phyloP scores from a whole-genome alignment of 1,140 invertebrate genomes.

The Adoxophyes honmai region DNA sequence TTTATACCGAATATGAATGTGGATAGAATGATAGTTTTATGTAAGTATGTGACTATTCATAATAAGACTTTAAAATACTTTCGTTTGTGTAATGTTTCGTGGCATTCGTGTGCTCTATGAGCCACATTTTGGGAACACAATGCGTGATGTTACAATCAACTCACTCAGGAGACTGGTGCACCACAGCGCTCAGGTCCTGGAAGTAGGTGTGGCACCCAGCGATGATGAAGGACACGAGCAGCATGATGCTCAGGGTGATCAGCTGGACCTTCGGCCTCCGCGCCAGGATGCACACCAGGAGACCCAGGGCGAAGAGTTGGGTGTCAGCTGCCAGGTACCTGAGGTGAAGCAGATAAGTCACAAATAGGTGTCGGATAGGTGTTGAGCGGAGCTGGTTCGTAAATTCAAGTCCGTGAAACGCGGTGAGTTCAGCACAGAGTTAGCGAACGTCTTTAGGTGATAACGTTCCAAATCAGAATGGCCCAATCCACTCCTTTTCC shows the following conservation, averaged over 20 bases:
- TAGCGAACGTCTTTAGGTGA: too few relatives aligned
- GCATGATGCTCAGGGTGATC: conserved; percentile 13
- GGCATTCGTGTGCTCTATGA: conserved; percentile 28
- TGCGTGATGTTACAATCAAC: neutral
- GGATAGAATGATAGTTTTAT: too few relatives aligned
- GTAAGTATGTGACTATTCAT: conserved; percentile 17
- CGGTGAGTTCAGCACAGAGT: too few relatives aligned
- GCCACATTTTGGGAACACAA: conserved; percentile 71
- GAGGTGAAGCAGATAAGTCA: conserved; percentile 1
- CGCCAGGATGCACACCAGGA: conserved; percentile 21
- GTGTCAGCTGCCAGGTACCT: conserved; percentile 31
- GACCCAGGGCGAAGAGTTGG: conserved; percentile 22
- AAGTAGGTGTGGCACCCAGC: conserved; percentile 24
- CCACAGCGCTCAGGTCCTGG: conserved; percentile 18
- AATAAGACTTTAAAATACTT: too few relatives aligned
- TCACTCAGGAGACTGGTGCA: conserved; percentile 26
- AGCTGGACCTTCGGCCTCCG: conserved; percentile 18
- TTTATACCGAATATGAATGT: too few relatives aligned
- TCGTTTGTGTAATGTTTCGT: too few relatives aligned
- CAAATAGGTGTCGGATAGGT: too few relatives aligned
- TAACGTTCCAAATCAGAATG: too few relatives aligned
- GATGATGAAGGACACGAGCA: conserved; percentile 16
- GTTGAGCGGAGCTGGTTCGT: too few relatives aligned
- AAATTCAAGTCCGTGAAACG: too few relatives aligned
- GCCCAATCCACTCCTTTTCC: too few relatives aligned